Evolutionary conservation across 2,888 invertebrate species (phyloP).

Genomic region (Creontiades dilutus): DNA sequence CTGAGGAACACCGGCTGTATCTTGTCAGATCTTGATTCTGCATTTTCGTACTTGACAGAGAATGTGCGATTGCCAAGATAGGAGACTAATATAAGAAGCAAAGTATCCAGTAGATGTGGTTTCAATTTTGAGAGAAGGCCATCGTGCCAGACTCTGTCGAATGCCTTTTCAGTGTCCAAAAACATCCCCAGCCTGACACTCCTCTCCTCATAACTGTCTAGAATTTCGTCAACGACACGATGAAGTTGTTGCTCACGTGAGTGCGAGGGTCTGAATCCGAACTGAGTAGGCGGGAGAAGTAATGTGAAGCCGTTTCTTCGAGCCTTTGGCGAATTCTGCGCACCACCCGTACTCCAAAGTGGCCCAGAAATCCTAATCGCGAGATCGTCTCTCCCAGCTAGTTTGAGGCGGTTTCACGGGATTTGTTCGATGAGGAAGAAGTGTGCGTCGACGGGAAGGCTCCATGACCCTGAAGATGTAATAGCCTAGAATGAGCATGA

Average conservation of each 20-base stretch:
- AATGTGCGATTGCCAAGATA: not conserved
- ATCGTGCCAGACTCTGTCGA: conserved; percentile 50
- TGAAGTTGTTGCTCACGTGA: not conserved
- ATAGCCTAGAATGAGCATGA: too few species aligned
- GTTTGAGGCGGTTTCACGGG: too few species aligned
- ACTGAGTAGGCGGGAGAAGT: not conserved
- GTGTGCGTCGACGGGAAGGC: too few species aligned
- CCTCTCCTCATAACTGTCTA: not conserved
- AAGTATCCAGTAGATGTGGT: not conserved
- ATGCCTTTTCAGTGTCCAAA: conserved; percentile 9
- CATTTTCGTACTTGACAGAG: conserved; percentile 34
- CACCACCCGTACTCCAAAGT: too few species aligned
- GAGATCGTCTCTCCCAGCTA: too few species aligned
- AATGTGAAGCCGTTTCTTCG: too few species aligned
- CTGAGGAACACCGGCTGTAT: conserved; percentile 46
- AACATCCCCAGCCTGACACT: not conserved
- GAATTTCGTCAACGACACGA: conserved; percentile 14
- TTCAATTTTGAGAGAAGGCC: not conserved
- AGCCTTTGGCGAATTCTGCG: too few species aligned
- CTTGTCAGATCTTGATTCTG: conserved; percentile 19
- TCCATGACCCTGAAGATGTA: too few species aligned
- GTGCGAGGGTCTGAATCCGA: conserved; percentile 4
- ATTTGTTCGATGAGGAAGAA: too few species aligned
- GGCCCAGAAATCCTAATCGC: too few species aligned
- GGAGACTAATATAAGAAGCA: not conserved